Evolutionary conservation across 2,113 vertebrate genomes (phyloP).

Genomic region (Copsychus sechellarum): DNA sequence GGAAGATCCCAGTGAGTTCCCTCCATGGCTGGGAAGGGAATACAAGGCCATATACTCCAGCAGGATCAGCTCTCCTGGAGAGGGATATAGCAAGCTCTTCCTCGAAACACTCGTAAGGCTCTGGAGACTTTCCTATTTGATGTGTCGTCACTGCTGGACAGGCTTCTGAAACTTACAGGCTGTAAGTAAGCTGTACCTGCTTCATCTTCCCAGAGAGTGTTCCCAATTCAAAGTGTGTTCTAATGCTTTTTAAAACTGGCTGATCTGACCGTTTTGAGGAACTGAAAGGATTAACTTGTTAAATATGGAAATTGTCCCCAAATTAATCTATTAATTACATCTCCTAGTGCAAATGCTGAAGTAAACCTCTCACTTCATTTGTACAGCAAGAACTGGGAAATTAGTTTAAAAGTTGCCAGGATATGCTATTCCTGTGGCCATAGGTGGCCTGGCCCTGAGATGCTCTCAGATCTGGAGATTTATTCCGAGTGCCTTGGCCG

Average conservation of each 20-base stretch:
- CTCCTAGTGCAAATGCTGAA: constrained; percentile 1
- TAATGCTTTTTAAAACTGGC: neutral
- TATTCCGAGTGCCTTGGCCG: fast-evolving
- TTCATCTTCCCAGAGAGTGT: neutral
- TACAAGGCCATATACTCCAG: neutral
- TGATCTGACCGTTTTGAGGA: neutral
- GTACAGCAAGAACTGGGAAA: constrained; percentile 6
- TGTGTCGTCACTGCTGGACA: neutral
- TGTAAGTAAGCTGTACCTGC: too few species aligned
- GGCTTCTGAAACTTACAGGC: neutral
- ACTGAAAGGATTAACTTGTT: constrained; percentile 5
- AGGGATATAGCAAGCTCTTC: neutral
- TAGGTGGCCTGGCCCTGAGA: constrained; percentile 13
- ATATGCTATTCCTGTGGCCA: constrained; percentile 4
- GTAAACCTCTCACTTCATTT: constrained; percentile 21
- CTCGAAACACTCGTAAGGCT: neutral
- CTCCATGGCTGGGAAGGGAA: neutral
- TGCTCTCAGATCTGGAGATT: neutral
- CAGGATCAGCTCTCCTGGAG: neutral
- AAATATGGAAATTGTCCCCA: constrained; percentile 1
- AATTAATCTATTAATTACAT: neutral
- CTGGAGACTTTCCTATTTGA: neutral
- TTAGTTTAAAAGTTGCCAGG: neutral
- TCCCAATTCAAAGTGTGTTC: neutral
- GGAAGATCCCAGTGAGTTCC: neutral